Evolutionary conservation across 2,888 invertebrate species (phyloP), one percentile per base, ranked within the genome.

Genomic region (Hypomecis punctinalis): DNA sequence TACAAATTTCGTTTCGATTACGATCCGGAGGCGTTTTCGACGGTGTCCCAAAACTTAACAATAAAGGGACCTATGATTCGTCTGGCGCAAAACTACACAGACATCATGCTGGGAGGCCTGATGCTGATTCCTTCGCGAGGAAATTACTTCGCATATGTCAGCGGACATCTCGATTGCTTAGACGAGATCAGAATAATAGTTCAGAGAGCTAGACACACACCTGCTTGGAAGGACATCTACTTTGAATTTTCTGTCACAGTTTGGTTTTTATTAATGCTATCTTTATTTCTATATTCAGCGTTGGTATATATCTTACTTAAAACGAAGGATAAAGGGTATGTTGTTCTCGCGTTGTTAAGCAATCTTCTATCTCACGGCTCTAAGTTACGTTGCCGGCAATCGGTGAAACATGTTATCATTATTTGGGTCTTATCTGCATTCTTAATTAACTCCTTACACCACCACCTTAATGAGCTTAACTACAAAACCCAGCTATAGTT

Each of bases 351-450:
- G 7, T 69, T 86, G 73, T 71, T 79, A 37, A 81, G 80, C 8
- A 73, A 69, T 51, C 61, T 87, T 0, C 71, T 86, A 13, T 70
- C 75, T 7, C 83, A 82, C 47, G 74, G 81, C 10, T 69, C 66
- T 23, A 72, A 61, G 9, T 69, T 81, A 5, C 66, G 67, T 4
- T 72, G 70, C 0, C 75, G 72, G n/a, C 67, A 61, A 42, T 67
- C 67, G 5, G 62, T 73, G 0, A 78, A 75, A 59, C 72, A 65
- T 4, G 63, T 82, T 0, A 63, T 85, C 3, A 74, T 84, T 7
- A 58, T 74, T 6, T 88, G 88, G 88, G 67, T 86, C 5, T 75
- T 80, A 75, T 88, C 83, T 55, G 76, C 83, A 0, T 81, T 72
- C 54, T 53, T 79, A 5, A 64, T 78, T 0, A 77, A 78, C 61